Conservation (phyloP, 2,113 vertebrate genomes). For the Morone chrysops region DNA sequence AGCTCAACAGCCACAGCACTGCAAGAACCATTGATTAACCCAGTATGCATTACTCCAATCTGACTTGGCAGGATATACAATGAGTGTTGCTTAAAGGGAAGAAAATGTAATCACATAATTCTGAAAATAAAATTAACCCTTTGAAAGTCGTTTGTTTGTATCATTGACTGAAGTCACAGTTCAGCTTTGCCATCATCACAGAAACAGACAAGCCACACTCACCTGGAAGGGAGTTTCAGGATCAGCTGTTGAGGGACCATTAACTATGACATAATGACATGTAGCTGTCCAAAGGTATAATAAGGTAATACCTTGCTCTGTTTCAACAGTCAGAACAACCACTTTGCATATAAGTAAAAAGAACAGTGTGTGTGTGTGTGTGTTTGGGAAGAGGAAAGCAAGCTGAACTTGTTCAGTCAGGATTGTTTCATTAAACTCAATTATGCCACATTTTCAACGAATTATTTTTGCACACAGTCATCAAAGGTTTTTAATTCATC, state of each 20-base stretch:
- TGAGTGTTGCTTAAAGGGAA: no score
- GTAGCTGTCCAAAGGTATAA: background rate
- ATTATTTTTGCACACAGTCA: background rate
- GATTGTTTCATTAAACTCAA: background rate
- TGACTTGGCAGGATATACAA: no score
- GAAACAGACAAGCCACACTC: no score
- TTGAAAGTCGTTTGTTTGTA: background rate
- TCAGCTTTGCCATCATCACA: background rate
- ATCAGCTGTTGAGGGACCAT: background rate
- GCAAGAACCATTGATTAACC: background rate
- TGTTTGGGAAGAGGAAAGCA: background rate
- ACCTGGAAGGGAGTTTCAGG: background rate
- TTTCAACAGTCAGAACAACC: background rate
- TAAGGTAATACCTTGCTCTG: background rate
- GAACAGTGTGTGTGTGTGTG: background rate
- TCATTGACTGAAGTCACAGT: background rate
- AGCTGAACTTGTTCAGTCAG: background rate
- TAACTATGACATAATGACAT: background rate
- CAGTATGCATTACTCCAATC: no score
- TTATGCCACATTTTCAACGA: background rate
- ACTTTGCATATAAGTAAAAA: conserved; percentile 16
- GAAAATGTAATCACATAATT: no score
- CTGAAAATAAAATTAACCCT: no score
- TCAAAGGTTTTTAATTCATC: no score
- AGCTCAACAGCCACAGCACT: background rate